Base-by-base conservation (phyloP, 2,888 invertebrate genomes). In the Amphipoea lucens region DNA sequence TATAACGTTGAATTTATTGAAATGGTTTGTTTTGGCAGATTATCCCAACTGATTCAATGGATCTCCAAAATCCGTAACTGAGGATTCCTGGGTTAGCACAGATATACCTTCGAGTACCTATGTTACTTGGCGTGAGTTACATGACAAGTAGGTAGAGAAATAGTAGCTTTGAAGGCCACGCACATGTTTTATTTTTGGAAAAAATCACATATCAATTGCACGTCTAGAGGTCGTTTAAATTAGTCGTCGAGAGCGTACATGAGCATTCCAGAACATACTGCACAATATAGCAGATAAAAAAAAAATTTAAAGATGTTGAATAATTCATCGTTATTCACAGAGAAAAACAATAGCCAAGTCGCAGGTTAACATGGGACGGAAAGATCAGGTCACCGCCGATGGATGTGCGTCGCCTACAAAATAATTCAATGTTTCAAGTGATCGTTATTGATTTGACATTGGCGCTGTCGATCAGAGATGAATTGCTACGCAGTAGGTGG, bases 371-470 rank as follows among this genome's bases (percentile, higher is more conserved):
- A 78, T 74, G 71, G 74, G 54, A 68, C 76, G 29, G 74, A 79
- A 76, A 90, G 91, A 85, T 88, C 90, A 89, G 86, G 88, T 90
- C 88, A 89, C 68, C 65, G 83, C 81, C 90, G 90, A 92, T 92
- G 89, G 85, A 92, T 91, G 88, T 92, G 93, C 92, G 90, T 92
- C 91, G 90, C 87, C 88, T 88, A 90, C 89, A 90, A 87, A 92
- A 92, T 92, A 89, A 93, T 92, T 91, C 83, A 91, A 91, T 91
- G 89, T 89, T 82, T 85, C 79, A 92, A 93, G 86, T 90, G 91
- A 90, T 86, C 89, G 79, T 91, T 92, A 95, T 95, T 94, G 95
- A 94, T 95, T 92, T 93, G 95, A 92, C 95, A 96, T 96, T 96
- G 95, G 89, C 78, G 84, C 84, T 93, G 92, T 93, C 93, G 91